Evolutionary conservation across 35 echinoderm and acorn worm species (phyloP).

Genomic region (Heliocidaris erythrogramma): DNA sequence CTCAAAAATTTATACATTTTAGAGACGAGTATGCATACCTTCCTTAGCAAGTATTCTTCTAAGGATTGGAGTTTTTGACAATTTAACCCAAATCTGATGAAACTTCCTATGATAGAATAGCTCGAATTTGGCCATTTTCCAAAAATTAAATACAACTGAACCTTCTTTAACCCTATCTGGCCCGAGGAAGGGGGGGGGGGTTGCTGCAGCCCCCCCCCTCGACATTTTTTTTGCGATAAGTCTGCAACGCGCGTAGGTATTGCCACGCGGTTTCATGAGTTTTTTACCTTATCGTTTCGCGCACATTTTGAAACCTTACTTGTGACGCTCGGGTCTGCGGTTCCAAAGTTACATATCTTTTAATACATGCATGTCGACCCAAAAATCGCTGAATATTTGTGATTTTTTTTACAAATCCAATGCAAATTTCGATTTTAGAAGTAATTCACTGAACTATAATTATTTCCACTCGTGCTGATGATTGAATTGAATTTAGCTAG

Average conservation of each 20-base stretch:
- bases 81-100: too few relatives aligned
- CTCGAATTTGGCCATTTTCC: too few relatives aligned
- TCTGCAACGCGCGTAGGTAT: not conserved
- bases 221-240: not conserved
- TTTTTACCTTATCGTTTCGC: not conserved
- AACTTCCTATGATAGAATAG: too few relatives aligned
- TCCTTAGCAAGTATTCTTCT: too few relatives aligned
- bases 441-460: not conserved
- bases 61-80: too few relatives aligned
- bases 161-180: not conserved
- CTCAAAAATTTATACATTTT: too few relatives aligned
- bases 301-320: not conserved
- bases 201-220: not conserved
- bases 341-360: not conserved
- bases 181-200: not conserved
- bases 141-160: too few relatives aligned
- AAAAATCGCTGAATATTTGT: not conserved
- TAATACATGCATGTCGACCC: not conserved
- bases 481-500: not conserved
- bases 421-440: not conserved
- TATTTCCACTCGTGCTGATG: not conserved
- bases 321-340: not conserved
- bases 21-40: too few relatives aligned
- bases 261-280: conserved; percentile 1
- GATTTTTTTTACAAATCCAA: not conserved